These are phyloP conservation scores for Serilophus lunatus DNA, from an alignment of 2,113 vertebrate species.

Conservation along the genomic window DNA sequence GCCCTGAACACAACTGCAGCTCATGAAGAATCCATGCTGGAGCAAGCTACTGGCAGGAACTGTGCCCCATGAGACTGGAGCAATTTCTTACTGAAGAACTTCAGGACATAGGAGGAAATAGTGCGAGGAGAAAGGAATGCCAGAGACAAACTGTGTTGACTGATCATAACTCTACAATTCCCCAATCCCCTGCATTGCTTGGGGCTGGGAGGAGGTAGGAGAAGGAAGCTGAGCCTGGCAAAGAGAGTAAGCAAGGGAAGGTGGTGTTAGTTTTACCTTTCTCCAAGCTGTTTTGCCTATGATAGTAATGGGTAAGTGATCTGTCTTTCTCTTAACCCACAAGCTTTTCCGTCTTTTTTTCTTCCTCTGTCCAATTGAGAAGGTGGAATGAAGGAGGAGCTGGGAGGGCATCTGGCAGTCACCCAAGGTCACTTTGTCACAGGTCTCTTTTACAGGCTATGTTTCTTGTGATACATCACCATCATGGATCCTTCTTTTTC, in stretches of 20 bases:
- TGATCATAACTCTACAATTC: accelerated
- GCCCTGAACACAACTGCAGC: background rate
- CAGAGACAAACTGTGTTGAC: background rate
- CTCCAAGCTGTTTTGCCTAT: background rate
- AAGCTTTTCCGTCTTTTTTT: background rate
- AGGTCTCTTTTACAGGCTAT: background rate
- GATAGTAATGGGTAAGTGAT: background rate
- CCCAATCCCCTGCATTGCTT: background rate
- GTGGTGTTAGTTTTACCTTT: background rate
- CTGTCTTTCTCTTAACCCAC: background rate
- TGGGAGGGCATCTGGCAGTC: background rate
- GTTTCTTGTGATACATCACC: background rate
- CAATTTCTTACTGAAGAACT: background rate
- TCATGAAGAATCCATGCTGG: background rate
- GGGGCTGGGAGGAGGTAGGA: accelerated
- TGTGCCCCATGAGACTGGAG: background rate
- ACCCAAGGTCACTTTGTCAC: background rate
- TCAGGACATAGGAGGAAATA: background rate
- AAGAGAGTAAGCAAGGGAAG: background rate
- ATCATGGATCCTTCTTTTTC: background rate
- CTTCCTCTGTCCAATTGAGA: background rate
- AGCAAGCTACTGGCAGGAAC: background rate
- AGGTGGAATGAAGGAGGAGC: background rate
- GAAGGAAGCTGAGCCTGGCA: background rate
- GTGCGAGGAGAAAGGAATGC: background rate